Conservation (phyloP, 2,797 vertebrate species). For the Esox masquinongy region DNA sequence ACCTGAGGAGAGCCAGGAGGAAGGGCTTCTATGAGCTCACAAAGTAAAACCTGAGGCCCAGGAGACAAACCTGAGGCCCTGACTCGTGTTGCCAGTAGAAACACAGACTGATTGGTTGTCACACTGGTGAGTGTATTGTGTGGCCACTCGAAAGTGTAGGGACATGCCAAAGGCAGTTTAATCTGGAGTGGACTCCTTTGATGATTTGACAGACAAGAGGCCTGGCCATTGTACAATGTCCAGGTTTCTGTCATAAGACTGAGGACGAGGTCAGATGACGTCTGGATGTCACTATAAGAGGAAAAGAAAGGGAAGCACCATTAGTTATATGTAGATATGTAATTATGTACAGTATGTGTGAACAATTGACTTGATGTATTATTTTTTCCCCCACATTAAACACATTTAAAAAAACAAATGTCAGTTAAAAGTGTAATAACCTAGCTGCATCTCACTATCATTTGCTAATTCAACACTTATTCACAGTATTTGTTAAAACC, state of each 20-base stretch:
- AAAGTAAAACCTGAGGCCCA: conserved; percentile 22
- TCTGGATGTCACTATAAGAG: neutral
- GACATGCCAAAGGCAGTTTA: neutral
- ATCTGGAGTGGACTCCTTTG: neutral
- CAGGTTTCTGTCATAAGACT: neutral
- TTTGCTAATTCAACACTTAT: neutral
- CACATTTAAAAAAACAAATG: too few relatives aligned
- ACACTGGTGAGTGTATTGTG: too few relatives aligned
- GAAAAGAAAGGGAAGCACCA: neutral
- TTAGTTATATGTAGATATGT: neutral
- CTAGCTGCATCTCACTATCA: neutral
- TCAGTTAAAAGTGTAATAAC: neutral
- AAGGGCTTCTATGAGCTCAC: conserved; percentile 72
- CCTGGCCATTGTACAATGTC: neutral
- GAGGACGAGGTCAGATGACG: neutral
- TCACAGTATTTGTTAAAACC: neutral
- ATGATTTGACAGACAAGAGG: neutral
- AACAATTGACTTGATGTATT: neutral
- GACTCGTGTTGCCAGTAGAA: neutral
- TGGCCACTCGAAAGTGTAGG: neutral
- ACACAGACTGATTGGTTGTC: too few relatives aligned
- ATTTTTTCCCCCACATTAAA: too few relatives aligned
- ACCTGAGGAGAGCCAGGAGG: conserved; percentile 65
- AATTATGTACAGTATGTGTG: neutral
- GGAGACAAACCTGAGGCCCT: neutral